phyloP scores from a whole-genome alignment of 2,113 vertebrate genomes.

The Tyto alba region DNA sequence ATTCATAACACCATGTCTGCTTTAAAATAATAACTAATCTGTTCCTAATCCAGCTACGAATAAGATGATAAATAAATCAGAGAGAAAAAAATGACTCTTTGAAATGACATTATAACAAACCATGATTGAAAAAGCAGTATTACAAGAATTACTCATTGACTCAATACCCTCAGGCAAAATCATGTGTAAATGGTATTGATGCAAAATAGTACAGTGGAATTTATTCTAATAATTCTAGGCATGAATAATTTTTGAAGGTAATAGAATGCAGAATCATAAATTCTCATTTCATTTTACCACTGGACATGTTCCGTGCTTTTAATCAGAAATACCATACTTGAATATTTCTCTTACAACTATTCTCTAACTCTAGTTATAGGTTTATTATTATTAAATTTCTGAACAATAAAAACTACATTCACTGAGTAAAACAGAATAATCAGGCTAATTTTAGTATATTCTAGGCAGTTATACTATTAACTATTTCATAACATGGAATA shows the following conservation, averaged over 20 bases:
- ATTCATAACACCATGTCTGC: neutral
- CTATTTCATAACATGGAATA: neutral
- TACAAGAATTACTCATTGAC: conserved; percentile 15
- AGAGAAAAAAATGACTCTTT: neutral
- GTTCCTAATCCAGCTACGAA: conserved; percentile 45
- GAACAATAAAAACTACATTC: neutral
- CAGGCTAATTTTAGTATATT: neutral
- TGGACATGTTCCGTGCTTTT: neutral
- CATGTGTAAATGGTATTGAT: conserved; percentile 14
- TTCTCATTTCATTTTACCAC: conserved; percentile 23
- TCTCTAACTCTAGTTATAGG: neutral
- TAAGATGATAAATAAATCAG: conserved; percentile 46
- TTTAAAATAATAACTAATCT: conserved; percentile 48
- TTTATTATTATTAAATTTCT: neutral
- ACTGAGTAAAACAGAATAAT: neutral
- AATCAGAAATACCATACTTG: neutral
- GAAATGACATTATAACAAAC: conserved; percentile 53
- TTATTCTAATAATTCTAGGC: conserved; percentile 38
- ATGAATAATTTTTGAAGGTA: conserved; percentile 42
- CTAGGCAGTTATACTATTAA: neutral
- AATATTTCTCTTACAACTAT: neutral
- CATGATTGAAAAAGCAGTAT: conserved; percentile 52
- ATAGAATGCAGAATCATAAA: conserved; percentile 13
- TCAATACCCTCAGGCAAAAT: conserved; percentile 53
- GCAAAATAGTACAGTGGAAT: conserved; percentile 46